Base-by-base conservation (phyloP, 2,888 invertebrate species). In the Mystacides longicornis region DNA sequence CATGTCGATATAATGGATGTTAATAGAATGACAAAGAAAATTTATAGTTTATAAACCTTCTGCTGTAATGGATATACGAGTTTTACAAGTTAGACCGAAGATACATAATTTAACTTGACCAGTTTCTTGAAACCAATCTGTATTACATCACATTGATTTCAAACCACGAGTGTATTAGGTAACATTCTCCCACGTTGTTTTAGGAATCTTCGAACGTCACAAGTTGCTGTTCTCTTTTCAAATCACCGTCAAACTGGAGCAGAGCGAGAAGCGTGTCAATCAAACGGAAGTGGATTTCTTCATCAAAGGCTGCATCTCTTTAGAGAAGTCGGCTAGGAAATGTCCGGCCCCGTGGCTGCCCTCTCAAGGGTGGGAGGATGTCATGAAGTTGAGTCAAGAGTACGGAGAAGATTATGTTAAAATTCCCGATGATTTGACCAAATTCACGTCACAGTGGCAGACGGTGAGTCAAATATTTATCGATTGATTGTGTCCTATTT, bases 211-310 rank as follows among this genome's bases (percentile, higher is more conserved):
- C 70, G 93, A 94, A 69, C 85, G 85, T 45, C 93, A 95, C 74
- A 94, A 95, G 68, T 73, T 95, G 27, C 74, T 95, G 20, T 94
- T 85, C 69, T 93, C 94, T 0, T 91, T 95, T 70, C 92, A 93
- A 82, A 93, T 95, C 75, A 85, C 90, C 58, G 82, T 86, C 16
- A 90, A 89, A 67, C 69, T 95, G 61, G 85, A 93, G 64, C 85
- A 87, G 68, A 86, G 85, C 63, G 77, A 81, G 5, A 79, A 72
- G 0, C 66, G 73, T 20, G 71, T 94, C 1, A 70, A 68, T 0
- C 91, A 89, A 65, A 67, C 71, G 4, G 85, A 94, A 67, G 68
- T 95, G 22, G 91, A 93, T 67, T 95, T 95, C 74, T 94, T 95
- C 68, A 89, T 93, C 63, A 94, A 93, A 66, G 93, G 90, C 45